phyloP scores from a whole-genome alignment of 2,113 vertebrate species.

The Tylochromis polylepis region DNA sequence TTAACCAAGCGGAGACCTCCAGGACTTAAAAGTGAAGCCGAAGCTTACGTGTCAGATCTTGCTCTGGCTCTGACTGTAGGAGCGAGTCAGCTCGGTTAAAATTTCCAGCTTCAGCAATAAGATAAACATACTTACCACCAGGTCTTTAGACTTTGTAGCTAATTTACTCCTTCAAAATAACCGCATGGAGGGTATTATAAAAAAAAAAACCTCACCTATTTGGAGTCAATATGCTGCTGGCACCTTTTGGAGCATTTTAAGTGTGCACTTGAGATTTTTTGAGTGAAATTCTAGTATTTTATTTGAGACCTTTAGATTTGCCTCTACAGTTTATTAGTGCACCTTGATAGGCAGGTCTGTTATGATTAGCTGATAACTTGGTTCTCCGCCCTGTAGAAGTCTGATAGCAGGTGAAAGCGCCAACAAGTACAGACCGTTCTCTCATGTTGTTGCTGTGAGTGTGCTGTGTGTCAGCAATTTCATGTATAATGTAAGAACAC shows the following conservation, averaged over 20 bases:
- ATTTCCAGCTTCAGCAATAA: not conserved
- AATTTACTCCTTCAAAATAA: not conserved
- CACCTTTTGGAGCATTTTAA: not conserved
- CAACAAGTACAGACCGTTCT: not conserved
- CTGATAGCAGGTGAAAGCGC: not conserved
- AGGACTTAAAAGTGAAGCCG: not conserved
- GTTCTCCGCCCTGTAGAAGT: not conserved
- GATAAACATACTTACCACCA: not conserved
- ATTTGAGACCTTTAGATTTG: not conserved
- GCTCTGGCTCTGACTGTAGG: not conserved
- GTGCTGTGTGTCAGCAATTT: not conserved
- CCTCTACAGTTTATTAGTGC: not conserved
- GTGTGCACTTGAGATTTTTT: too few relatives aligned
- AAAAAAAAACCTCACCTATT: too few relatives aligned
- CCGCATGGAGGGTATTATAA: not conserved
- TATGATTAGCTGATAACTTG: not conserved
- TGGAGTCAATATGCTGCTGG: not conserved
- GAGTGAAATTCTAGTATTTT: not conserved
- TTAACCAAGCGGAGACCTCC: rapidly evolving
- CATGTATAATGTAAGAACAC: not conserved
- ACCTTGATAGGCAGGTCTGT: not conserved
- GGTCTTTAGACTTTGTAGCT: not conserved
- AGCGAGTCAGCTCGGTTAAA: not conserved
- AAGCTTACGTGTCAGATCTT: not conserved
- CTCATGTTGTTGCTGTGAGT: not conserved